Base-by-base conservation (phyloP, 2,113 vertebrate species). In the Pteronura brasiliensis region DNA sequence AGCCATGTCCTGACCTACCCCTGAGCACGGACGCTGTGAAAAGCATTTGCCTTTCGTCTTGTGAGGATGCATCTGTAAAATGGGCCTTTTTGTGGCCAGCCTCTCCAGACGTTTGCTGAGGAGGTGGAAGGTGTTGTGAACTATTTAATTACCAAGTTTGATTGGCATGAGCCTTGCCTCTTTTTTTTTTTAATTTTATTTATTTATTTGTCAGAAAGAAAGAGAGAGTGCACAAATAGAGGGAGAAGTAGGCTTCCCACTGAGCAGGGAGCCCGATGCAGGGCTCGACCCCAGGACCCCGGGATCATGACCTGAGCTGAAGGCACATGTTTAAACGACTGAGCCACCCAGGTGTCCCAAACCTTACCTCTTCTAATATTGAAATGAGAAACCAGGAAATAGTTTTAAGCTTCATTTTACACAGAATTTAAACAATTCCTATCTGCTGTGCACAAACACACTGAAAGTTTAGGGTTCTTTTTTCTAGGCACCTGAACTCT, bases 31-130 rank as follows among this genome's bases (percentile, higher is more conserved):
- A 21, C 4, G 27, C 52, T n/a, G 3, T 5, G 34, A 27, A 6
- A 31, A 34, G 1, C 10, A 3, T 55, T 71, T 44, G 55, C 80
- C 36, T 90, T 86, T 39, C 11, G 3, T 80, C 7, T 61, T 18
- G 29, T 0, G 25, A 65, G 36, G 77, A 47, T 18, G 31, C 18
- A 1, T 25, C 57, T 42, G 4, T 13, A 25, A 27, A 18, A 6
- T 27, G 36, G 74, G 15, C 5, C 20, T 0, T 25, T 93, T 34
- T 11, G 7, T 27, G 34, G 29, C 7, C 17, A 2, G 0, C 76
- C 12, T 83, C 34, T 25, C 55, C n/a, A 47, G 15, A 42, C 2
- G 1, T 31, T 17, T 27, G 69, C 49, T 47, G 42, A 92, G 6
- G 7, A 12, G 63, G 6, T 1, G 3, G 39, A 91, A 55, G 49